These are phyloP conservation scores for mouse (Mus musculus) DNA, from an alignment of 2,113 vertebrate species.

Conservation along the genomic window DNA sequence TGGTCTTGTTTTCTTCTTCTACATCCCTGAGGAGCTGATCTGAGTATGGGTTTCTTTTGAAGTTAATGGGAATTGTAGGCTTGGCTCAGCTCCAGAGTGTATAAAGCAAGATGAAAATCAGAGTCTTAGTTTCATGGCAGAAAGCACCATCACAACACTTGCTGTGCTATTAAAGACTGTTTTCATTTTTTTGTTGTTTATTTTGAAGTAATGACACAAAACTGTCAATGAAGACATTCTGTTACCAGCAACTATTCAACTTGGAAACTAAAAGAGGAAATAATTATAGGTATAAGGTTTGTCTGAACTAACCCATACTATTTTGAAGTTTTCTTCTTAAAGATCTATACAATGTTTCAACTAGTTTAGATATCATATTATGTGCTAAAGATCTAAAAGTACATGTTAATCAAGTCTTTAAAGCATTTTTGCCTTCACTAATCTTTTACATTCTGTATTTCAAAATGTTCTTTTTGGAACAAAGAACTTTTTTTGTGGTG, in stretches of 20 bases:
- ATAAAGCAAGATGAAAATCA: constrained; percentile 57
- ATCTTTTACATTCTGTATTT: background rate
- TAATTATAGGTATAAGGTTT: background rate
- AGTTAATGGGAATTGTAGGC: constrained; percentile 32
- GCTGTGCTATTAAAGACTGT: constrained; percentile 47
- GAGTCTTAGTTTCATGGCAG: background rate
- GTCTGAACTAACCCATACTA: background rate
- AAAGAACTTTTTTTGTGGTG: background rate
- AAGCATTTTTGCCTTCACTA: background rate
- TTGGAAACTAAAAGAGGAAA: background rate
- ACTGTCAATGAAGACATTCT: constrained; percentile 20
- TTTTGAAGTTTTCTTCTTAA: background rate
- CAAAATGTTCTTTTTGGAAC: background rate
- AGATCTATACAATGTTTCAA: background rate
- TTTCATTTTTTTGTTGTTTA: constrained; percentile 51
- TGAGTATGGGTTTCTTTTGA: constrained; percentile 34
- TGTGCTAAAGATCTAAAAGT: background rate
- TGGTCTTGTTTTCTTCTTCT: constrained; percentile 1
- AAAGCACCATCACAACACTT: background rate
- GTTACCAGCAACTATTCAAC: constrained; percentile 3
- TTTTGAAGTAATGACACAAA: constrained; percentile 56
- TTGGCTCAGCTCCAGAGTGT: constrained; percentile 8
- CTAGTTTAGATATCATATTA: background rate
- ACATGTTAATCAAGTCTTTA: background rate
- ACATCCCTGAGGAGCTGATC: background rate